These are phyloP conservation scores for Campopleginae sp. DNA, from an alignment of 2,888 invertebrate genomes.

Conservation along the genomic window DNA sequence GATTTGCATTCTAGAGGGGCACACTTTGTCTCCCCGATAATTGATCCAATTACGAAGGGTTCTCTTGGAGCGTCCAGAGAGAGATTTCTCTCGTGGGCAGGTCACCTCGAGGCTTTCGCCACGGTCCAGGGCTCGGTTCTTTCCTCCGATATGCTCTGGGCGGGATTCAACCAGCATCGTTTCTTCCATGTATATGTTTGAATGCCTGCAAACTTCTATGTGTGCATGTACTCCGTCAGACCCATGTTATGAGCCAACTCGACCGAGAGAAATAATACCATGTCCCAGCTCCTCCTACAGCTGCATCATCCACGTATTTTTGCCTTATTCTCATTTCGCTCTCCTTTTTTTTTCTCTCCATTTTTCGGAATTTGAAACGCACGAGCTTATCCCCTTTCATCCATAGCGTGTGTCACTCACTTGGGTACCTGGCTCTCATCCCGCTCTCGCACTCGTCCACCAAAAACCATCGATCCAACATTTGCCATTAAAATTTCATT, in stretches of 20 bases:
- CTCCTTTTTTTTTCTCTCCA: conserved; percentile 33
- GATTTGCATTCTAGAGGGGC: conserved; percentile 70
- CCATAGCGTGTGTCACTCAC: conserved; percentile 52
- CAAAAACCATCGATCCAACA: not conserved
- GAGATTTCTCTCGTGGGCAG: conserved; percentile 58
- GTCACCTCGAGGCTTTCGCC: conserved; percentile 60
- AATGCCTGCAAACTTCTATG: not conserved
- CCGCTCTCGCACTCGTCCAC: not conserved
- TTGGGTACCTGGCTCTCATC: conserved; percentile 38
- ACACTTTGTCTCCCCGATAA: conserved; percentile 72
- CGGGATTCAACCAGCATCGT: conserved; percentile 52
- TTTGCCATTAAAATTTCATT: conserved; percentile 38
- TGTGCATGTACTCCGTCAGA: conserved; percentile 49
- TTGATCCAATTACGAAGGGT: conserved; percentile 71
- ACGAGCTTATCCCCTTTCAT: conserved; percentile 59
- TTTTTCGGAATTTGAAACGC: conserved; percentile 61
- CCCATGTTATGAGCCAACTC: conserved; percentile 65
- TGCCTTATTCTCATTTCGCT: conserved; percentile 41
- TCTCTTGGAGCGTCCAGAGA: conserved; percentile 57
- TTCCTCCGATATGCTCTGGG: conserved; percentile 53
- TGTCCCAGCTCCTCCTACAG: conserved; percentile 51
- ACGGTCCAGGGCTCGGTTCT: conserved; percentile 50
- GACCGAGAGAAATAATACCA: conserved; percentile 65
- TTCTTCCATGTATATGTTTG: conserved; percentile 35
- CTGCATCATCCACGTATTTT: conserved; percentile 62